Base-by-base conservation (phyloP, 2,797 vertebrate genomes). In the Etheostoma perlongum region DNA sequence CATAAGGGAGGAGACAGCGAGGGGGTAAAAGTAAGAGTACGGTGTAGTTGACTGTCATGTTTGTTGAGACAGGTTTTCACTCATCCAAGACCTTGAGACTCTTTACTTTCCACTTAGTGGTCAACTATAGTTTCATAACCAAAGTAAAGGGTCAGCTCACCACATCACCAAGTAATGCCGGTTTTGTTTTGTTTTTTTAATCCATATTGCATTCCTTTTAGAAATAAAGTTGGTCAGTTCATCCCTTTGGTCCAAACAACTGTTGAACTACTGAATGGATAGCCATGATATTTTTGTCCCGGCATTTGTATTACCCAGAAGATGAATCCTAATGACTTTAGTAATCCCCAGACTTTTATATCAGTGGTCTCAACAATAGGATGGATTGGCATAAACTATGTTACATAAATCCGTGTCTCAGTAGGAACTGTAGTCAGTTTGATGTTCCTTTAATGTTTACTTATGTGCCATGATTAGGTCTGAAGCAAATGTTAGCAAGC, bases 21-120 rank as follows among this genome's bases (percentile, higher is more conserved):
- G 64, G 48, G 49, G 70, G 72, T 74, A 69, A 66, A 76, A 81
- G 83, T 42, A 42, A 5, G 69, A 72, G 73, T 58, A 54, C n/a
- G 47, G 63, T 58, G 44, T 73, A 42, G 81, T 82, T 52, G 75
- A 83, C 74, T 87, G 88, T 86, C 86, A 78, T 85, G 76, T 91
- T 83, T 77, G 44, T 33, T 84, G 74, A 86, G 79, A 79, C 71
- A 36, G 59, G 68, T 73, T 51, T 72, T 90, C 68, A 68, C 42
- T 90, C 71, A 74, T 54, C 36, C 14, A 1, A 40, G 44, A 48
- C 59, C 46, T 46, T 5, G 1, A 53, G 57, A 48, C 67, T 21
- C n/a, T 53, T 13, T 64, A 15, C 23, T 13, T 47, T 14, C 65
- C 23, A 6, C 2, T 19, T 4, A 40, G 59, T 13, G 13, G 23